Evolutionary conservation across 23 tunicate species (phyloP), one percentile per base, ranked within the genome.

Genomic region (Halocynthia aurantium): DNA sequence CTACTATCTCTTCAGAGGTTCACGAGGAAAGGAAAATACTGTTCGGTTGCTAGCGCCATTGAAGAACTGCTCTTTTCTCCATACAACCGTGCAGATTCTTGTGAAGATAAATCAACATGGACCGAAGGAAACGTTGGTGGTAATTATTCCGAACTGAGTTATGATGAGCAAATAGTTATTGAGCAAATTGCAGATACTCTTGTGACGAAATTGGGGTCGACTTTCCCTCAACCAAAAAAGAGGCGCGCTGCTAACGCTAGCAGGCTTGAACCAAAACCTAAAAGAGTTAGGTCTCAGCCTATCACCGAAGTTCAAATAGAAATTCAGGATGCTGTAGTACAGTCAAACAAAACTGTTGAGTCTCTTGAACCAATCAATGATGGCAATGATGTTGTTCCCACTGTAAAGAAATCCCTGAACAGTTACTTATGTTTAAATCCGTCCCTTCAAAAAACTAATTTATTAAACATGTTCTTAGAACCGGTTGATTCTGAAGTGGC

Each of bases 11-110:
- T 92, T 69, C 81, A 92, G 18, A 92, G 78, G 51, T 92, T 87
- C 62, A 81, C 85, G 8, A 82, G 84, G 60, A 86, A 86, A 54
- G 84, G 92, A 19, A 61, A 84, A 51, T 92, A 86, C 69, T 83
- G 86, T 52, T 92, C 92, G 7, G 98, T 92, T 7, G 80, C 93
- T 17, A 85, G 86, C 80, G 91, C 98, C 8, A 86, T 92, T 67
- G 98, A 92, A 75, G 98, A 92, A 62, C 84, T 92, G 10, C 69
- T 92, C 31, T 60, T 92, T 67, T 76, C 70, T 76, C 74, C 73
- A 49, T 22, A 22, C 8, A 52, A 69, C 50, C 51, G 51, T 8
- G 53, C 65, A 22, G 53, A n/a, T 5, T 22, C 61, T 50, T 53
- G 22, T 13, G 61, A 70, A 52, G 80, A 70, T 10, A 70, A 62